Base-by-base conservation (phyloP, 2,113 vertebrate species). In the Thymallus thymallus region DNA sequence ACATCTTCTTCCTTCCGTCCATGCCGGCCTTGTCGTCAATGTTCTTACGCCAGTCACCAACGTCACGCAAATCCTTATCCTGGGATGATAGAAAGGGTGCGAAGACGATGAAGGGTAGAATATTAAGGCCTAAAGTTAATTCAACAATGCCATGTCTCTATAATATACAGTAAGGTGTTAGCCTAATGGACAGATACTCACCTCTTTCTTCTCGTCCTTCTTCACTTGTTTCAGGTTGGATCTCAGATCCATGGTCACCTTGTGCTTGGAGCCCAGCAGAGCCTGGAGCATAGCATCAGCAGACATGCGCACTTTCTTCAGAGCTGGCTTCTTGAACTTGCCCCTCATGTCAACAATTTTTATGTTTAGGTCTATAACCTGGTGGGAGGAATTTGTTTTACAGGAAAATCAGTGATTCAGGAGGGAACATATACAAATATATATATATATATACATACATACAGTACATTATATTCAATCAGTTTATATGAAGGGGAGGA, bases 1-100 rank as follows among this genome's bases (percentile, higher is more conserved):
- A 99, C 98, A 99, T 99, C 94, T 99, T 99, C 95, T 99, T 99
- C 76, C 98, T 94, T 86, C 95, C 95, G 55, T 95, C 95, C 95
- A 96, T 96, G 83, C 97, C 98, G 0, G 98, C 95, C 92, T 99
- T 99, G 92, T 98, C 98, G 83, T 99, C 98, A 3, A 99, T 96
- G 89, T 98, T 99, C 93, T 99, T 98, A 87, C 98, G 94, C 98
- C 98, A 99, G 91, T 99, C 98, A 0, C 96, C 96, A 0, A 97
- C 97, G 30, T 93, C 92, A 60, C 91, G 90, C 63, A 93, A 93
- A 81, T 99, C 95, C 84, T 93, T 92, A 83, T 98, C 95, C 96
- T 97, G 86, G 4, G n/a, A 85, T 88, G 76, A 70, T 45, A 76
- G 0, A 72, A 78, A 60, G 24, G 66, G 72, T 60, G 30, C 6